Percentiles rank a stretch among this genome's conserved stretches.
phyloP scores from a whole-genome alignment of 2,888 invertebrate species.

The Melanostoma scalare region DNA sequence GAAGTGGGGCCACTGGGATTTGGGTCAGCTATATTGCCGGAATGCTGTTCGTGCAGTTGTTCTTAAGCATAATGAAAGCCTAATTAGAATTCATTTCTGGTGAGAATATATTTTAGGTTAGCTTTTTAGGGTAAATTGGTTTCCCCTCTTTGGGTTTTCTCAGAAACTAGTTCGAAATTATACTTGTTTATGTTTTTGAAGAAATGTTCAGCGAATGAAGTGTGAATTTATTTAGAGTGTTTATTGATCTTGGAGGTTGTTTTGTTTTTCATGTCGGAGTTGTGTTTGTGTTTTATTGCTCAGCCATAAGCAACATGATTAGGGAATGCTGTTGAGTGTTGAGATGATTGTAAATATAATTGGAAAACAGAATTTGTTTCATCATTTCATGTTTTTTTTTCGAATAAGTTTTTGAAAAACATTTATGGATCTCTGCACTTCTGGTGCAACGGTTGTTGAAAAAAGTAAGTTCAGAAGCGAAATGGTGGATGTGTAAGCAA shows the following conservation, averaged over 20 bases:
- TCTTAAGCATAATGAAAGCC: slow-evolving; percentile 3
- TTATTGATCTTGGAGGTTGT: slow-evolving; percentile 44
- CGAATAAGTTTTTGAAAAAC: too few species aligned
- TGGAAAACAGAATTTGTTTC: too few species aligned
- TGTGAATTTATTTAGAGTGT: slow-evolving; percentile 39
- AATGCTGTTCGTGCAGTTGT: slow-evolving; percentile 36
- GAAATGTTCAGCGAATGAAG: slow-evolving; percentile 7
- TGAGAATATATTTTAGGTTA: slow-evolving; percentile 2
- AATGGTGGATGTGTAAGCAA: too few species aligned
- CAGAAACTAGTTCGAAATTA: slow-evolving; percentile 15
- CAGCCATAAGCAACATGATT: background rate
- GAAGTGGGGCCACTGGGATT: slow-evolving; percentile 26
- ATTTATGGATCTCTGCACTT: too few species aligned
- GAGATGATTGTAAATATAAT: too few species aligned
- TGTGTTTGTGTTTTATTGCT: background rate
- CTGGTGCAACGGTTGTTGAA: too few species aligned
- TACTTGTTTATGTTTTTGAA: slow-evolving; percentile 26
- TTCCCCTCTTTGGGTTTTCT: slow-evolving; percentile 14
- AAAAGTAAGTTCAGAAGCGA: too few species aligned
- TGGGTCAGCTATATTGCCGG: slow-evolving; percentile 46
- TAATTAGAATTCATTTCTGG: slow-evolving; percentile 15
- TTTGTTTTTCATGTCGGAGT: slow-evolving; percentile 5
- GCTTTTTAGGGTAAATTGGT: slow-evolving; percentile 9
- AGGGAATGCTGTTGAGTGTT: too few species aligned
- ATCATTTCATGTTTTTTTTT: too few species aligned